These are phyloP conservation scores for Labeo rohita DNA, from an alignment of 2,113 vertebrate species.

Conservation along the genomic window DNA sequence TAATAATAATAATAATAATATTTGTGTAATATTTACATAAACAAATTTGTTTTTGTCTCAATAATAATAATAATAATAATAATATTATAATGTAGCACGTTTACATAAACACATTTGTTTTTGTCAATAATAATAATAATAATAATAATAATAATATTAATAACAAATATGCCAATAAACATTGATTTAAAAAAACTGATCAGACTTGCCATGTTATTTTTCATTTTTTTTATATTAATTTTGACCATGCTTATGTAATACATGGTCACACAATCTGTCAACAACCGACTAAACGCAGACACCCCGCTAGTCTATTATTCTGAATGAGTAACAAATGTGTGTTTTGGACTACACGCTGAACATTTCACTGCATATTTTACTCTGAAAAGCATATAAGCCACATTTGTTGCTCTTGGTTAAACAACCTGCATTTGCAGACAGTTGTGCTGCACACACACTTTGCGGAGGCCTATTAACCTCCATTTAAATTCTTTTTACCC, in stretches of 20 bases:
- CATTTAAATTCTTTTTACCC: slow-evolving; percentile 63
- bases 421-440: slow-evolving; percentile 46
- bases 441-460: slow-evolving; percentile 51
- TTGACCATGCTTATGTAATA: not conserved
- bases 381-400: slow-evolving; percentile 2
- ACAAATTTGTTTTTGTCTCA: too few species aligned
- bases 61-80: too few species aligned
- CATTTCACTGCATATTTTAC: not conserved
- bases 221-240: slow-evolving; percentile 1
- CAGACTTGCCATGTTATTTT: slow-evolving; percentile 4
- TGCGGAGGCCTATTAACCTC: slow-evolving; percentile 56
- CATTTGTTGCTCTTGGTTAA: slow-evolving; percentile 1
- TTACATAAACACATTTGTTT: too few species aligned
- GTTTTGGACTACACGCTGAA: not conserved
- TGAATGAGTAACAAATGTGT: not conserved
- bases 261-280: not conserved
- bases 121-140: not conserved
- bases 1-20: too few species aligned
- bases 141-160: not conserved
- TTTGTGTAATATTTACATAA: too few species aligned
- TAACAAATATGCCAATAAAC: not conserved
- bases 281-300: not conserved
- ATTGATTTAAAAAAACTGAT: not conserved
- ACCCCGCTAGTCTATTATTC: slow-evolving; percentile 8
- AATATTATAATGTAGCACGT: too few species aligned